phyloP scores from a whole-genome alignment of 2,797 vertebrate genomes.

The Thaleichthys pacificus region DNA sequence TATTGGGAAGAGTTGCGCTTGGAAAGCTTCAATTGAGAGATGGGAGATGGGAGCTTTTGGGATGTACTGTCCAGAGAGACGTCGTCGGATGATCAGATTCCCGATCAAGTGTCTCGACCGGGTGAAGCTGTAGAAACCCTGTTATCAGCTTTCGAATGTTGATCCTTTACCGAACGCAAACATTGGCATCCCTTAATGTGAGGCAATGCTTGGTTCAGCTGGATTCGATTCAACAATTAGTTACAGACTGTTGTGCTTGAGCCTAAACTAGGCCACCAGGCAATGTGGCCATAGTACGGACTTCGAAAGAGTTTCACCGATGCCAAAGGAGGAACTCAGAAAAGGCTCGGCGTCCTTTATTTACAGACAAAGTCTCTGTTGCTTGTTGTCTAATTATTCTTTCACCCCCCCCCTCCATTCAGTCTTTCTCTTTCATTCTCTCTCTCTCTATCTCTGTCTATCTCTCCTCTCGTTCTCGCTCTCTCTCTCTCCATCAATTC shows the following conservation, averaged over 20 bases:
- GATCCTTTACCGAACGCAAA: background rate
- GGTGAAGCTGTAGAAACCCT: background rate
- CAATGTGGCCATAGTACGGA: background rate
- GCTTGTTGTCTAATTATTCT: conserved; percentile 21
- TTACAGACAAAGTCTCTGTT: conserved; percentile 48
- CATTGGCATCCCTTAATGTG: background rate
- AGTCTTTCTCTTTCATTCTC: background rate
- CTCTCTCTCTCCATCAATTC: conserved; percentile 34
- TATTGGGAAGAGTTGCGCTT: conserved; percentile 18
- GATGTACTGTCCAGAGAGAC: background rate
- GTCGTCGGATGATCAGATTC: background rate
- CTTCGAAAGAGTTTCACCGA: background rate
- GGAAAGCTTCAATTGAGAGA: background rate
- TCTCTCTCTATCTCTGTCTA: background rate
- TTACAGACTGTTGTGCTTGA: background rate
- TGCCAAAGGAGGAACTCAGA: too few relatives aligned
- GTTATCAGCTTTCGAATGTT: background rate
- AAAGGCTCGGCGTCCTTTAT: conserved; percentile 24
- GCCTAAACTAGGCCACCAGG: background rate
- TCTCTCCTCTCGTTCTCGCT: conserved; percentile 19
- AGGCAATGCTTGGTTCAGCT: background rate
- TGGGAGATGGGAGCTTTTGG: background rate
- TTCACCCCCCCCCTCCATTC: conserved; percentile 14
- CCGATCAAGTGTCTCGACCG: background rate
- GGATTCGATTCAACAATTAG: background rate